Evolutionary conservation across 1,140 invertebrate species (phyloP), one percentile per base, ranked within the genome.

Genomic region (Caenorhabditis brenneri): DNA sequence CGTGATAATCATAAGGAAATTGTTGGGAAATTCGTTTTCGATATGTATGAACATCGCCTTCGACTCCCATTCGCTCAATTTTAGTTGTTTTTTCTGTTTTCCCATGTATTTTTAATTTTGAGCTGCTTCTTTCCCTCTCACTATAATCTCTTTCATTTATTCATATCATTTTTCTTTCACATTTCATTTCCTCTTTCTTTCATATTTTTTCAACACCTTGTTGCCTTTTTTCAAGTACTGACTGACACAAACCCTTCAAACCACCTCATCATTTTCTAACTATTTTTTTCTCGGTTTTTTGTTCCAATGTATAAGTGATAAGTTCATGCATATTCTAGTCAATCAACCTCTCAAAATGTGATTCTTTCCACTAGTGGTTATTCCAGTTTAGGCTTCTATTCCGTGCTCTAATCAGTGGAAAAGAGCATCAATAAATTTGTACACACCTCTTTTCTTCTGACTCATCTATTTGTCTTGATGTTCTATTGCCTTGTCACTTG

Each of bases 281-380:
- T 24, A 74, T 31, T 74, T 74, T 15, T 42, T 42, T 24, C n/a
- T 31, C 19, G 42, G 1, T 74, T 24, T 42, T 36, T 51, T n/a
- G 24, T 42, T 74, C 19, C 65, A 74, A 27, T 74, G 65, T 74
- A 42, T 74, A 42, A 33, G 65, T 74, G 65, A 74, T 74, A 74
- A 74, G 24, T 42, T 24, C 36, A 74, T 42, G 36, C 65, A 74
- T 74, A 42, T 74, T 74, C 65, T 74, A 74, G 65, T 74, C 65
- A 74, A 33, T 24, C 65, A 22, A 9, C 29, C 65, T 15, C 0
- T 74, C 65, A 42, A 74, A 22, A 42, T 74, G 65, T 74, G 65
- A 74, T 74, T 74, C 33, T 27, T 2, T 55, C 53, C 22, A 55
- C 9, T 6, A 55, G 53, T 27, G 22, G 53, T 55, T 55, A 51